phyloP scores from a whole-genome alignment of 2,113 vertebrate species.

The Cnemophilus loriae region DNA sequence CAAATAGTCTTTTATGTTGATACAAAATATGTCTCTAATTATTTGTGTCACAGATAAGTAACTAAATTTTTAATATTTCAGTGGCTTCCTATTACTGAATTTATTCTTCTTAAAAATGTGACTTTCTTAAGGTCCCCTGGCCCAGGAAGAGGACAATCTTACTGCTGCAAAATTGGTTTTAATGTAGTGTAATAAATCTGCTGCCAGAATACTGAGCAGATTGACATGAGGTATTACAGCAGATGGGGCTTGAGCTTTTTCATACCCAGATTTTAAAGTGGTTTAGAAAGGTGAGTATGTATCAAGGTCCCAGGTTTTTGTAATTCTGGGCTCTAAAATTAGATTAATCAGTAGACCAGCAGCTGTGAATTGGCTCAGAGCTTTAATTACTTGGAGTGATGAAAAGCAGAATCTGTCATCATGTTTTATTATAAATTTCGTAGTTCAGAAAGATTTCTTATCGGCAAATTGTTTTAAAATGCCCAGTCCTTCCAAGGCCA shows the following conservation, averaged over 20 bases:
- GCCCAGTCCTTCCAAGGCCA: not conserved
- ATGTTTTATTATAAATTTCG: not conserved
- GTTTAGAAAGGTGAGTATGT: not conserved
- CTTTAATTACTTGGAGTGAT: not conserved
- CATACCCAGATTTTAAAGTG: not conserved
- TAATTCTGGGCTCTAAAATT: not conserved
- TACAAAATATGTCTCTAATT: not conserved
- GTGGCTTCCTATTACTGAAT: not conserved
- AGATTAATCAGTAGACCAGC: not conserved
- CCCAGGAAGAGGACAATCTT: not conserved
- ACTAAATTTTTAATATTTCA: not conserved
- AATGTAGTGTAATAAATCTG: slow-evolving; percentile 1
- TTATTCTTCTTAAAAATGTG: not conserved
- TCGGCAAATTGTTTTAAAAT: not conserved
- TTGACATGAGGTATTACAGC: not conserved
- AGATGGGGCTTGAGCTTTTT: not conserved
- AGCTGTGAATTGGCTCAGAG: not conserved
- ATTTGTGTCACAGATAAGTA: not conserved
- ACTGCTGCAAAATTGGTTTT: not conserved
- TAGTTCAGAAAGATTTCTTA: not conserved
- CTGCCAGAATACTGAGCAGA: not conserved
- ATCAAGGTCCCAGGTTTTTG: not conserved
- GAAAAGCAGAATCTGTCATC: not conserved
- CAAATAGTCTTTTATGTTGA: not conserved
- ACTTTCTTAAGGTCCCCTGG: not conserved